Conservation (phyloP, 2,797 vertebrate genomes). For the Eulemur rubriventer region DNA sequence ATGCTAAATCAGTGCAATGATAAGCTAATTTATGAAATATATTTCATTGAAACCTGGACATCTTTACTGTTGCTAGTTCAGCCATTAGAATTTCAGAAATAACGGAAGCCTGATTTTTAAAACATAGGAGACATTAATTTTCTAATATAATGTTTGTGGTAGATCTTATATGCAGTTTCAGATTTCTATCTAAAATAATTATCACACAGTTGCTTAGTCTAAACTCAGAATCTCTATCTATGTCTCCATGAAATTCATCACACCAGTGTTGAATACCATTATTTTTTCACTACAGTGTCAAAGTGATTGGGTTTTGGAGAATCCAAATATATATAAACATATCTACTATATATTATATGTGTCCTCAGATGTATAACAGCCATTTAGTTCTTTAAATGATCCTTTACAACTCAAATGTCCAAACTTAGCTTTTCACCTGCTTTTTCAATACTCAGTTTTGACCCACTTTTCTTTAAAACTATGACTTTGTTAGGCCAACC, state of each 20-base stretch:
- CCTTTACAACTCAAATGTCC: neutral
- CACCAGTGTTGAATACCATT: neutral
- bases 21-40: conserved; percentile 94
- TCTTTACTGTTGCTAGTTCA: conserved; percentile 94
- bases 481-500: neutral
- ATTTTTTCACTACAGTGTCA: conserved; percentile 18
- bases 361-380: neutral
- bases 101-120: conserved; percentile 84
- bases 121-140: conserved; percentile 79
- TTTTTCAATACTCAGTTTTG: conserved; percentile 8
- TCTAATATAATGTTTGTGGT: conserved; percentile 67
- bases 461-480: conserved; percentile 35
- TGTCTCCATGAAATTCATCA: conserved; percentile 11
- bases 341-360: neutral
- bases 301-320: conserved; percentile 6
- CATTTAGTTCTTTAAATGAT: neutral
- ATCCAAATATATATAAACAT: neutral
- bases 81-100: conserved; percentile 91
- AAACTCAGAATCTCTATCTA: conserved; percentile 47
- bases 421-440: conserved; percentile 32
- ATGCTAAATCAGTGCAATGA: conserved; percentile 96
- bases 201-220: conserved; percentile 48
- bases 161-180: conserved; percentile 51
- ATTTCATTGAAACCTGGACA: conserved; percentile 93
- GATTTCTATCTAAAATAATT: conserved; percentile 74